These are phyloP conservation scores for Cherax destructor DNA, from an alignment of 1,140 invertebrate species.

Conservation along the genomic window DNA sequence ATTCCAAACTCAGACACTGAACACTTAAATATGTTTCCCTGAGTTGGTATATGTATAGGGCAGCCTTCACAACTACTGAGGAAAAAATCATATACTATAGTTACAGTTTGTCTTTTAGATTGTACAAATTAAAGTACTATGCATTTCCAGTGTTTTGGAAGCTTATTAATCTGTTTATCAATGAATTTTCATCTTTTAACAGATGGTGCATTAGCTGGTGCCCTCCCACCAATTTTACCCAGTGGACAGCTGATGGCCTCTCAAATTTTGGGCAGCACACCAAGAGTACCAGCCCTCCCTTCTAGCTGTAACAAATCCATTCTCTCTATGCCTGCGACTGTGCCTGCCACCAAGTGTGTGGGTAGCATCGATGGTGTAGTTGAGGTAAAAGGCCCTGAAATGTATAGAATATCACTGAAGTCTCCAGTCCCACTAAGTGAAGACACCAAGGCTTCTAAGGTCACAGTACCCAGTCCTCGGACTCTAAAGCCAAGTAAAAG, in stretches of 20 bases:
- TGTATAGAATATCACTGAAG: slow-evolving; percentile 4
- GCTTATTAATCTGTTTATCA: background rate
- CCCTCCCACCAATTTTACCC: slow-evolving; percentile 40
- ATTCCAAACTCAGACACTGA: too few species aligned
- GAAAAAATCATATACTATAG: too few species aligned
- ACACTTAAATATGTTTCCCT: too few species aligned
- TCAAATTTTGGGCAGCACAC: slow-evolving; percentile 10
- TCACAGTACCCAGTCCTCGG: slow-evolving; percentile 10
- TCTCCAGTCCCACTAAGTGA: slow-evolving; percentile 10
- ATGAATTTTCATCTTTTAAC: background rate
- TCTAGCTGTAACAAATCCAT: slow-evolving; percentile 13
- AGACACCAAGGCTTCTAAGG: too few species aligned
- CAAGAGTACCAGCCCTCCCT: background rate
- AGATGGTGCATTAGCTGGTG: slow-evolving; percentile 54
- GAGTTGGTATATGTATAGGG: too few species aligned
- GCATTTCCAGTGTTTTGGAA: background rate
- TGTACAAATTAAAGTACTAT: background rate
- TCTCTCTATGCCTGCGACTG: background rate
- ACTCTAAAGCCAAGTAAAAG: slow-evolving; percentile 19
- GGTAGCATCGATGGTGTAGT: slow-evolving; percentile 18
- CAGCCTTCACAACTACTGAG: too few species aligned
- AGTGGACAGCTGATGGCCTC: slow-evolving; percentile 8
- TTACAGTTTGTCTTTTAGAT: too few species aligned
- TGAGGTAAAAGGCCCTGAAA: slow-evolving; percentile 9
- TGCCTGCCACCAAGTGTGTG: slow-evolving; percentile 17